Evolutionary conservation across 2,888 invertebrate species (phyloP).

Genomic region (Osmoderma eremita): DNA sequence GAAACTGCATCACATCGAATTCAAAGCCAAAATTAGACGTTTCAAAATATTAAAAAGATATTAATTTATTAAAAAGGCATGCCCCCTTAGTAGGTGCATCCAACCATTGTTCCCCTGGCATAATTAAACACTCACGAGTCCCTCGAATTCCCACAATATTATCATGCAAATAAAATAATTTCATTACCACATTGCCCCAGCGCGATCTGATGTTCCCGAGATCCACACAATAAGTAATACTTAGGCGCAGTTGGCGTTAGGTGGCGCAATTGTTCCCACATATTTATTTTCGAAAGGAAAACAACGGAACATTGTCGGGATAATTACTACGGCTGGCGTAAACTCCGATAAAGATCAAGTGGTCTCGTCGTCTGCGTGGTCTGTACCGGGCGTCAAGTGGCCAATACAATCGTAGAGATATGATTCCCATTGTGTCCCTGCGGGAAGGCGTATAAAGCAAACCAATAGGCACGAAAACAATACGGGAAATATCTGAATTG

Average conservation of each 20-base stretch:
- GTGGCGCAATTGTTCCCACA: too few species aligned
- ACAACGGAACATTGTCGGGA: too few species aligned
- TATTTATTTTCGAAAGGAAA: too few species aligned
- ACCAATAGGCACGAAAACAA: too few species aligned
- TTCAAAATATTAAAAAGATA: too few species aligned
- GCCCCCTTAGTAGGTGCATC: constrained; percentile 40
- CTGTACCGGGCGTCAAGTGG: constrained; percentile 49
- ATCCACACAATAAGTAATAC: too few species aligned
- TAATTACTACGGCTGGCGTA: constrained; percentile 28
- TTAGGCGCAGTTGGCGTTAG: too few species aligned
- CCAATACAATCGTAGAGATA: constrained; percentile 39
- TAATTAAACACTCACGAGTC: constrained; percentile 41
- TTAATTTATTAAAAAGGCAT: constrained; percentile 46
- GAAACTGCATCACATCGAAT: too few species aligned
- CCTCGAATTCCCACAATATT: constrained; percentile 47
- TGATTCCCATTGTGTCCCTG: constrained; percentile 18
- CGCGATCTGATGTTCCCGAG: too few species aligned
- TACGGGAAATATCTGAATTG: too few species aligned
- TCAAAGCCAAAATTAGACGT: too few species aligned
- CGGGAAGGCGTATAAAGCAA: not conserved
- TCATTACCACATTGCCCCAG: constrained; percentile 42
- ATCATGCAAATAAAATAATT: constrained; percentile 50
- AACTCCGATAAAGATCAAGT: constrained; percentile 44
- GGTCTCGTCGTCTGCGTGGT: not conserved
- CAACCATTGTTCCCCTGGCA: constrained; percentile 44